phyloP scores from a whole-genome alignment of 2,888 invertebrate species.

The Achlya flavicornis region DNA sequence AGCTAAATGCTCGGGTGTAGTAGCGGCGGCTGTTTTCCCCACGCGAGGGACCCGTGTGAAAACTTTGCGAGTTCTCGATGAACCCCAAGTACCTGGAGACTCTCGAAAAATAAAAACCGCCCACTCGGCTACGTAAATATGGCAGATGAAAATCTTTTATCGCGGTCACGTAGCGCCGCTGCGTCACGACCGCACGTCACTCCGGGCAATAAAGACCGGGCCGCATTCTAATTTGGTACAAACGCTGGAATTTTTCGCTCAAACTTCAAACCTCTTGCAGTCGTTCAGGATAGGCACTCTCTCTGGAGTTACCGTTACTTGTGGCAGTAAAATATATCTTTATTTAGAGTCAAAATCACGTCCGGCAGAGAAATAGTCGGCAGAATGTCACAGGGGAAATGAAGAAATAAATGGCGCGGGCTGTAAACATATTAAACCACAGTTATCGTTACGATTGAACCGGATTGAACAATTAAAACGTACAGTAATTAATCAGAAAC shows the following conservation, averaged over 20 bases:
- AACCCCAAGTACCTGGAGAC: slow-evolving; percentile 63
- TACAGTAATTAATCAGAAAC: slow-evolving; percentile 75
- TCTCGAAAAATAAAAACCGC: slow-evolving; percentile 82
- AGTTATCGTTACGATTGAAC: slow-evolving; percentile 61
- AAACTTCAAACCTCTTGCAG: slow-evolving; percentile 53
- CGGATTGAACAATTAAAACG: slow-evolving; percentile 72
- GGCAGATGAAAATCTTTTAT: slow-evolving; percentile 84
- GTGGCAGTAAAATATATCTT: slow-evolving; percentile 66
- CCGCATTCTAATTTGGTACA: slow-evolving; percentile 81
- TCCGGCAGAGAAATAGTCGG: slow-evolving; percentile 52
- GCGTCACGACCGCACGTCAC: slow-evolving; percentile 82
- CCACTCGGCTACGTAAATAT: slow-evolving; percentile 82
- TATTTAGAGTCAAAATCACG: slow-evolving; percentile 69
- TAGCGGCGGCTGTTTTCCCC: slow-evolving; percentile 59
- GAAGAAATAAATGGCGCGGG: slow-evolving; percentile 62
- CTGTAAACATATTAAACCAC: slow-evolving; percentile 67
- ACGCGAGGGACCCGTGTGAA: slow-evolving; percentile 73
- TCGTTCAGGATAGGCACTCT: slow-evolving; percentile 58
- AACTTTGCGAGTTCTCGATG: slow-evolving; percentile 63
- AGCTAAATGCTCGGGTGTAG: slow-evolving; percentile 30
- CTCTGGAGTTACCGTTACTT: slow-evolving; percentile 58
- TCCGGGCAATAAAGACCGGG: slow-evolving; percentile 76
- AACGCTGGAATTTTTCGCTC: slow-evolving; percentile 76
- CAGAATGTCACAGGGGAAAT: slow-evolving; percentile 53
- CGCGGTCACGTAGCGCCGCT: slow-evolving; percentile 81